Evolutionary conservation across 2,797 vertebrate species (phyloP), one percentile per base, ranked within the genome.

Genomic region (Gila robusta): DNA sequence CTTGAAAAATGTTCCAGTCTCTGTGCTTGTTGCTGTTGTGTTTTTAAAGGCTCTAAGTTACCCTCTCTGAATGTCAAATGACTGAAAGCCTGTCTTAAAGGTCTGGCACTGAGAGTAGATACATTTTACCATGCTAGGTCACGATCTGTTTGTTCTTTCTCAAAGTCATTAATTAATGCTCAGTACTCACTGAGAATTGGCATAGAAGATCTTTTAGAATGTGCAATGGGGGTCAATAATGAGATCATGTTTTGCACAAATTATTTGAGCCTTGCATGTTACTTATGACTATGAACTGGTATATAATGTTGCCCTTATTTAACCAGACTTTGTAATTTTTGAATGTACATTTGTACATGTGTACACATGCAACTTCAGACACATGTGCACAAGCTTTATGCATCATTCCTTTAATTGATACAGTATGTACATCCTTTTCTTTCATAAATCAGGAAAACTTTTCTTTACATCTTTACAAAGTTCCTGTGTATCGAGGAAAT

Each of bases 401-500:
- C 93, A 94, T 94, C 87, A 77, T 94, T 86, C 89, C 94, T 96
- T 97, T 97, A 96, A 97, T 97, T 94, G 93, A 92, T 96, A 96
- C 96, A 96, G 90, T 97, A 97, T 98, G 95, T 97, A 98, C 97
- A 98, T 95, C 96, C 96, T 94, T 95, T 96, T 95, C 96, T 96
- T 94, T 95, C 96, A 95, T 94, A 95, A 96, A 96, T 96, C 96
- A 97, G 94, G 93, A 95, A 94, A 96, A 96, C 94, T 95, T 95
- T 94, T 96, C 96, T 97, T 96, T 95, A 96, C 93, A 96, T 91
- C 96, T 96, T 94, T 97, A 96, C 96, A 97, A 93, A 92, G 92
- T 95, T 95, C 93, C 93, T 93, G 89, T 94, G 90, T 94, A 94
- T 94, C 95, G 93, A 94, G 95, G 95, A 96, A 95, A 97, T 96